Evolutionary conservation across 1,140 invertebrate genomes (phyloP), one percentile per base, ranked within the genome.

Genomic region (Bemisia tabaci): DNA sequence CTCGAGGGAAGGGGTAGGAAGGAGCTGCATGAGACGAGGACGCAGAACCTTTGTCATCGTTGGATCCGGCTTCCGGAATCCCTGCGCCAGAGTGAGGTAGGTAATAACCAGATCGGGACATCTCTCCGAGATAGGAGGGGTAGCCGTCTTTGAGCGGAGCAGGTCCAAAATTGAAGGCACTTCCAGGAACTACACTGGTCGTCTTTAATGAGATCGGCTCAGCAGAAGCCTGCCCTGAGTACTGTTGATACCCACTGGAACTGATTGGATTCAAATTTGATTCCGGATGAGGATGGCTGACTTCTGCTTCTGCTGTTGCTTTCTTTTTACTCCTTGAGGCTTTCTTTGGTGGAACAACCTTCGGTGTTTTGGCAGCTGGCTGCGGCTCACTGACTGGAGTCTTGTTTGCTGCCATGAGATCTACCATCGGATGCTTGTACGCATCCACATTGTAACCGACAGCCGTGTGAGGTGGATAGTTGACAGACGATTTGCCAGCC

Each of bases 151-250:
- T 83, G 48, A 76, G 22, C 82, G 83, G 76, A 0, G 83, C 77
- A 9, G 84, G 79, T 25, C 84, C 84, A 73, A 87, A 87, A 71
- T 87, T 87, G 67, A 87, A 87, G 65, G 85, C 84, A 73, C 84
- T 86, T 23, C 84, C 82, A 0, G 85, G 82, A 63, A 87, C 84
- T 70, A 85, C 82, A 69, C 80, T 83, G 0, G 82, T 74, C n/a
- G 64, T 63, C 22, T 67, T 65, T n/a, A 68, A 62, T 9, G 81
- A 79, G 26, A 82, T 79, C 12, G 81, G 78, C 73, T 85, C 84
- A 1, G 78, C 72, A 1, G 81, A 76, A 0, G 78, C 79, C 2
- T 81, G 71, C 0, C 79, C 80, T 1, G 79, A 76, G 67, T 81
- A 82, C 21, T 82, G 78, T 71, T 83, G 81, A 70, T 82, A 82